Evolutionary conservation across 2,888 invertebrate species (phyloP).

Genomic region (Onchidella celtica): DNA sequence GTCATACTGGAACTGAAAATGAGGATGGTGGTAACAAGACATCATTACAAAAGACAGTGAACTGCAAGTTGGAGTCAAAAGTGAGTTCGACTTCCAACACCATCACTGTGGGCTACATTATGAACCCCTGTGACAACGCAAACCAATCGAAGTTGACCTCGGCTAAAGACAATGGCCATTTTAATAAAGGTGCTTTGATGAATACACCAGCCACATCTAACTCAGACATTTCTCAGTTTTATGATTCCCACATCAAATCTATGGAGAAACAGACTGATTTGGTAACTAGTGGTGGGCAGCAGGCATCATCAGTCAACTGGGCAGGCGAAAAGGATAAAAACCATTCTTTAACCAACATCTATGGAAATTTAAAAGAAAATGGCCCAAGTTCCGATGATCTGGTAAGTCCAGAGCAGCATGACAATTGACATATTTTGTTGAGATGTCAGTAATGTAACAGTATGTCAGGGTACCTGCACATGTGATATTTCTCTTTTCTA

Average conservation of each 20-base stretch:
- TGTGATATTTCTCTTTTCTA: no score
- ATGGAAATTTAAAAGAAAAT: slow-evolving; percentile 23
- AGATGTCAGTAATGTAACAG: no score
- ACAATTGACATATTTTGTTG: no score
- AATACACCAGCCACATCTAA: not conserved
- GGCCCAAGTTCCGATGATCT: slow-evolving; percentile 22
- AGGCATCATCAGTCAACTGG: not conserved
- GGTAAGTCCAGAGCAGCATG: slow-evolving; percentile 6
- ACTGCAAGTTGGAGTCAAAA: slow-evolving; percentile 32
- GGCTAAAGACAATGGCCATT: slow-evolving; percentile 3
- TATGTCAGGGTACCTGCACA: no score
- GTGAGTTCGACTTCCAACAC: slow-evolving; percentile 11
- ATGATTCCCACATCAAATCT: slow-evolving; percentile 23
- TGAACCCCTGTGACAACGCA: slow-evolving; percentile 22
- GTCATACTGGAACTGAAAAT: slow-evolving; percentile 40
- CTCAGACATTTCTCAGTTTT: slow-evolving; percentile 38
- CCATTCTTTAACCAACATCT: not conserved
- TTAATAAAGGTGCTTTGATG: not conserved
- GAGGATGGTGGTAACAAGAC: slow-evolving; percentile 44
- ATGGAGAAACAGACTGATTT: slow-evolving; percentile 33
- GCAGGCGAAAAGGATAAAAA: not conserved
- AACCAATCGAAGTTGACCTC: not conserved
- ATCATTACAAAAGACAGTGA: slow-evolving; percentile 22
- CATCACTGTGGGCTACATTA: slow-evolving; percentile 43
- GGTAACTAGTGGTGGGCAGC: not conserved